Evolutionary conservation across 2,113 vertebrate species (phyloP), one percentile per base, ranked within the genome.

Genomic region (Notarius quadriscutis): DNA sequence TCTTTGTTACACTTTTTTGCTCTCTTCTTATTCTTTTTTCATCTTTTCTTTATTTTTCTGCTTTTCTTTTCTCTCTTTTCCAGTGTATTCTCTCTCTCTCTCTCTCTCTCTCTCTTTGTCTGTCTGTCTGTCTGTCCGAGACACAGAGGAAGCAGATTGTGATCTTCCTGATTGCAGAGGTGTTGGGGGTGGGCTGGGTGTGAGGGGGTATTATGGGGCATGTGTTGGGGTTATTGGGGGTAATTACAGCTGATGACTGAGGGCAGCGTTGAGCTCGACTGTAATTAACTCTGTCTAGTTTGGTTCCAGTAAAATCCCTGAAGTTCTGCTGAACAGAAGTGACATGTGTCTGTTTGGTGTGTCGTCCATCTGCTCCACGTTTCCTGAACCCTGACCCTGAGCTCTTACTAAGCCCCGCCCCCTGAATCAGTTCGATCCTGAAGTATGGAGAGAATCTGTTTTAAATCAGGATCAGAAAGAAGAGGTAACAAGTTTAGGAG

Each of bases 161-260:
- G 2, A 6, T 51, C 67, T 20, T 58, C 63, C 62, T 30, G n/a
- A 69, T 1, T 1, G 41, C 62, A 20, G 41, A 14, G 58, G 65
- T 67, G n/a, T 67, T 71, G 18, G 27, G 7, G 62, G 18, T 30
- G 48, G n/a, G 63, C 6, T 30, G 48, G n/a, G 63, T 11, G 58
- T 53, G 18, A 9, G 53, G 75, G 53, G 51, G 77, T 30, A 30
- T 80, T 58, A 58, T 58, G 27, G 53, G 78, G 78, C 77, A 80
- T 80, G 78, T 80, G 78, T 80, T 58, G 78, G 55, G 78, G 78
- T 80, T 60, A 84, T 5, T 63, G 9, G 50, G 71, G 81, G 71
- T 83, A 83, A 87, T 87, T 87, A 67, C 62, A 74, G 72, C 17
- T n/a, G 81, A 15, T 77, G 86, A 78, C 48, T 25, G 75, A 55